Conservation (phyloP, 2,797 vertebrate species). For the Protosalanx chinensis region DNA sequence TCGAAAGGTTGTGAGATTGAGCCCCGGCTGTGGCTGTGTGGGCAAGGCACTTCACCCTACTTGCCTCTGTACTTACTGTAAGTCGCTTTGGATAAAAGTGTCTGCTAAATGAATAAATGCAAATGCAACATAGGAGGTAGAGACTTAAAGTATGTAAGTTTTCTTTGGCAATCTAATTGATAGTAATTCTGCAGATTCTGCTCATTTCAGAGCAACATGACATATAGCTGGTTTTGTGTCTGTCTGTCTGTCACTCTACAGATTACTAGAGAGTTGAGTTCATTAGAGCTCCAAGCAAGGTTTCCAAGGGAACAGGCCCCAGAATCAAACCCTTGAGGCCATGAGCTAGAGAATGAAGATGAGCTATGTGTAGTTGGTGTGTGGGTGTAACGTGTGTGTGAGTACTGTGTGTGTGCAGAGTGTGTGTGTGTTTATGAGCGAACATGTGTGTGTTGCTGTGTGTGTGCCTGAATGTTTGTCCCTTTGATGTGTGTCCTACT, state of each 20-base stretch:
- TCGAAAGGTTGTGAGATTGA: too few species aligned
- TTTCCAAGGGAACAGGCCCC: conserved; percentile 73
- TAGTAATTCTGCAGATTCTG: conserved; percentile 22
- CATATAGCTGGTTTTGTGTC: conserved; percentile 58
- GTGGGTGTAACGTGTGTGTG: conserved; percentile 25
- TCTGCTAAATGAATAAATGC: too few species aligned
- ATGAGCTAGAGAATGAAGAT: conserved; percentile 37
- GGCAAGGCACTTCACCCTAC: too few species aligned
- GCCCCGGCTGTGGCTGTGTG: too few species aligned
- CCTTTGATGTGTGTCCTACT: conserved; percentile 28
- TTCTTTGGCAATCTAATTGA: background rate
- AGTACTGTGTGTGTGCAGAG: background rate
- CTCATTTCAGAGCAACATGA: conserved; percentile 48
- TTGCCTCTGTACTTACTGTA: too few species aligned
- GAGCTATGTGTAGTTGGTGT: conserved; percentile 49
- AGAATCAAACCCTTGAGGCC: conserved; percentile 50
- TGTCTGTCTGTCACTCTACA: conserved; percentile 53
- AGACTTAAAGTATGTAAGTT: background rate
- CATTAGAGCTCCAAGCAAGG: conserved; percentile 63
- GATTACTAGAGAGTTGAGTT: conserved; percentile 56
- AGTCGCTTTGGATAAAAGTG: too few species aligned
- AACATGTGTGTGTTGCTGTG: conserved; percentile 8
- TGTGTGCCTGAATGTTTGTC: conserved; percentile 16
- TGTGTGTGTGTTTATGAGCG: background rate
- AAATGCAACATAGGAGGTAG: background rate